These are phyloP conservation scores for Meda fulgida DNA, from an alignment of 2,797 vertebrate species.

Conservation along the genomic window DNA sequence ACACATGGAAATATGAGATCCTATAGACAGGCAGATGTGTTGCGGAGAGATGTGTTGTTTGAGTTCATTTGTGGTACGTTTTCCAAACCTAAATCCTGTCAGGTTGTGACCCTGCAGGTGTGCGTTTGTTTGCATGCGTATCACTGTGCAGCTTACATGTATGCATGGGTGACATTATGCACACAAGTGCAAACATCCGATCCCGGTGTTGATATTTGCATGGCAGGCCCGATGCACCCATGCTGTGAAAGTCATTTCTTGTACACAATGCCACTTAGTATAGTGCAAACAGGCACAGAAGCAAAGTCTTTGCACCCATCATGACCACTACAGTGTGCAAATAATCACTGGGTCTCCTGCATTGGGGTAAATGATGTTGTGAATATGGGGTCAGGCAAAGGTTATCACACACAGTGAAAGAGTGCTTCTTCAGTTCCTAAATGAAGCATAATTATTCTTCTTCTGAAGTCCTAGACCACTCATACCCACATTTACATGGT, in stretches of 20 bases:
- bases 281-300: neutral
- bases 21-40: neutral
- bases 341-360: neutral
- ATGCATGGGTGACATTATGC: neutral
- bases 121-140: conserved; percentile 28
- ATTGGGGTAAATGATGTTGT: neutral
- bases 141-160: conserved; percentile 2
- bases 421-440: conserved; percentile 68
- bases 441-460: neutral
- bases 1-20: conserved; percentile 20
- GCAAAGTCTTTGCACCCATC: neutral
- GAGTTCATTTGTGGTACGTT: conserved; percentile 11
- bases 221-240: neutral
- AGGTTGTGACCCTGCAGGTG: conserved; percentile 11
- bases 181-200: conserved; percentile 15
- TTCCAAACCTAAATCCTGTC: conserved; percentile 15
- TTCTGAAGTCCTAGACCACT: conserved; percentile 53
- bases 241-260: conserved; percentile 18
- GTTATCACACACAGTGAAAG: conserved; percentile 69
- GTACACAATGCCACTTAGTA: conserved; percentile 13
- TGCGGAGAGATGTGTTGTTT: neutral
- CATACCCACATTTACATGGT: conserved; percentile 51
- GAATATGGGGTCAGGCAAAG: conserved; percentile 16
- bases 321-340: neutral
- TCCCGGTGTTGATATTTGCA: conserved; percentile 27